Conservation (phyloP, 2,797 vertebrate genomes). For the Crenuchus spilurus region DNA sequence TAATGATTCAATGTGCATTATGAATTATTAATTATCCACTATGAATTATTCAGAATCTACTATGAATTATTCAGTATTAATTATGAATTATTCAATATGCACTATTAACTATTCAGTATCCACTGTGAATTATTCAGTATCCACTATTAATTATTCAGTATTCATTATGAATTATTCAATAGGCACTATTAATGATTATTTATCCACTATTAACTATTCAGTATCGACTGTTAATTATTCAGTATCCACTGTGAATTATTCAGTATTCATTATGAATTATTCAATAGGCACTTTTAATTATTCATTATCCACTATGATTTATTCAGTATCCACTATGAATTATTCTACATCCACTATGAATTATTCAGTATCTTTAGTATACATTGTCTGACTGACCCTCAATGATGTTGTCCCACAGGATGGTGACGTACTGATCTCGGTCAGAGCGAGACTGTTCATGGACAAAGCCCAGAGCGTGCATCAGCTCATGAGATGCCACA, state of each 20-base stretch:
- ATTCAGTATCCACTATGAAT: background rate
- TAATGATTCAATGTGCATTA: background rate
- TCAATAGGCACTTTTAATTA: too few relatives aligned
- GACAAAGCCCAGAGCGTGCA: conserved; percentile 87
- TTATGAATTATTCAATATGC: background rate
- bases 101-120: background rate
- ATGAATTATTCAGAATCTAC: background rate
- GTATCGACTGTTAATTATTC: background rate
- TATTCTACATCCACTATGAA: background rate
- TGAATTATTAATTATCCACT: too few relatives aligned
- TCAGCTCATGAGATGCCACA: conserved; percentile 84
- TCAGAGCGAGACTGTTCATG: conserved; percentile 89
- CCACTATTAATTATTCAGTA: background rate
- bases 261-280: background rate
- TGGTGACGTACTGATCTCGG: conserved; percentile 81
- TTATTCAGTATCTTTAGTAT: background rate
- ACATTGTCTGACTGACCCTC: conserved; percentile 60
- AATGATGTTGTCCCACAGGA: conserved; percentile 86
- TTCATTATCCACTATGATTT: background rate
- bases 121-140: background rate
- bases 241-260: background rate
- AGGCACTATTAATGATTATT: too few relatives aligned
- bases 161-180: background rate
- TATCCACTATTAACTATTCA: background rate
- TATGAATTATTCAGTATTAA: background rate